Conservation (phyloP, 2,888 invertebrate species). For the Hypena proboscidalis region DNA sequence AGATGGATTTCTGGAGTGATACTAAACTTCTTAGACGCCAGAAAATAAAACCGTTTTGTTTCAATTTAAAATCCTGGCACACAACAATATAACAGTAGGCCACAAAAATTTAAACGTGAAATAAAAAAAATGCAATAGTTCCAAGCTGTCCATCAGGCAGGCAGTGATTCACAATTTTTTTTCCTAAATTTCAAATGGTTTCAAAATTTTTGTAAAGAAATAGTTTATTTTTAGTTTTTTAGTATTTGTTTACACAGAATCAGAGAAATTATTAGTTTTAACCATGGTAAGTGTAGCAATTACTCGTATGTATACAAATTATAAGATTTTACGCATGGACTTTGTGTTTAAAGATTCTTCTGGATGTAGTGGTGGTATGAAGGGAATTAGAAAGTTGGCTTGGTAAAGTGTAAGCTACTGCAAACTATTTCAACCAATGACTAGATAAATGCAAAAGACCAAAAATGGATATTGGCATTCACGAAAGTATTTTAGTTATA, state of each 20-base stretch:
- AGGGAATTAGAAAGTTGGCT: no score
- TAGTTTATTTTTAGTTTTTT: slow-evolving; percentile 64
- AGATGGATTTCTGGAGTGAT: no score
- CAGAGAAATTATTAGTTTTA: slow-evolving; percentile 70
- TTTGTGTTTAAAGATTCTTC: no score
- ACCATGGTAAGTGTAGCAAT: slow-evolving; percentile 71
- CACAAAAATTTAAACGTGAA: slow-evolving; percentile 60
- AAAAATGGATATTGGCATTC: no score
- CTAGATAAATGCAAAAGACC: no score
- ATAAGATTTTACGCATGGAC: slow-evolving; percentile 12
- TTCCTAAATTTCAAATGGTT: slow-evolving; percentile 71
- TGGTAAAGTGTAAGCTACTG: no score
- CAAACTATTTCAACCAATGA: no score
- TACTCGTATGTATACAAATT: no score
- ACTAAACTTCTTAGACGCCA: no score
- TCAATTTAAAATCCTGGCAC: slow-evolving; percentile 35
- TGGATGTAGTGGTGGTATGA: no score
- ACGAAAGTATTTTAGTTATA: no score
- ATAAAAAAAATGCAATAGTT: slow-evolving; percentile 66
- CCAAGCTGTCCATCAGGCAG: slow-evolving; percentile 67
- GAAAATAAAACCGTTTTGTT: slow-evolving; percentile 29
- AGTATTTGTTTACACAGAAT: slow-evolving; percentile 54
- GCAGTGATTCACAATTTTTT: slow-evolving; percentile 73
- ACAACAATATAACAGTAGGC: slow-evolving; percentile 24
- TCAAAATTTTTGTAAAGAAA: slow-evolving; percentile 69